Base-by-base conservation (phyloP, 2,797 vertebrate species). In the Crocodylus rhombifer region DNA sequence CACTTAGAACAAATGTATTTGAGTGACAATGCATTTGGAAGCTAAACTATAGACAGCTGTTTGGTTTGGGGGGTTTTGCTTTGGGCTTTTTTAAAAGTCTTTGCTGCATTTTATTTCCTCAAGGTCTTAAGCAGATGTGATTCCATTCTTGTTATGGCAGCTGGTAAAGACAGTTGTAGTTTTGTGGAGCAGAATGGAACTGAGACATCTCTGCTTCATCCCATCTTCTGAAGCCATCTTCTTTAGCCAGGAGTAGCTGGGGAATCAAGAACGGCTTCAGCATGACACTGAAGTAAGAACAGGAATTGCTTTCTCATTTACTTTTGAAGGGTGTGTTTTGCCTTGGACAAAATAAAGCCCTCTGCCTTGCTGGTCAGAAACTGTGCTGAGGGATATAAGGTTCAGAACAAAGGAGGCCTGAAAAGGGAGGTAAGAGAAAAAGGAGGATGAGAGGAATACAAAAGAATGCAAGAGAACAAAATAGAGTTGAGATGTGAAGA, bases 271-370 rank as follows among this genome's bases (percentile, higher is more conserved):
- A 23, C 14, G 89, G 77, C 17, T 56, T 95, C 77, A 80, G 73
- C 65, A 86, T 42, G 64, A 74, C 36, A 83, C 77, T 88, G 87
- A 74, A 30, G 86, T 73, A 89, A 30, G 17, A 7, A 67, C 79
- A 82, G 25, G 14, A 77, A 88, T 23, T 84, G 60, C 20, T 73
- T 51, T 73, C 21, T 26, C 69, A 82, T 87, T 80, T 90, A 86
- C 58, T 36, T 36, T 51, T 42, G 7, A 4, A 14, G 21, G 69
- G 23, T 51, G 33, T 93, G 61, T 77, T 86, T 88, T 77, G 86
- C 77, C 36, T 80, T 77, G 88, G n/a, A 92, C 58, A 87, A 94
- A 93, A 84, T 69, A 73, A 86, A 93, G 81, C 79, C 60, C 9
- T 76, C 25, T 77, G 2, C 78, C 79, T 80, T 90, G 77, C 55